Evolutionary conservation across 2,113 vertebrate genomes (phyloP), one percentile per base, ranked within the genome.

Genomic region (Athene cunicularia): DNA sequence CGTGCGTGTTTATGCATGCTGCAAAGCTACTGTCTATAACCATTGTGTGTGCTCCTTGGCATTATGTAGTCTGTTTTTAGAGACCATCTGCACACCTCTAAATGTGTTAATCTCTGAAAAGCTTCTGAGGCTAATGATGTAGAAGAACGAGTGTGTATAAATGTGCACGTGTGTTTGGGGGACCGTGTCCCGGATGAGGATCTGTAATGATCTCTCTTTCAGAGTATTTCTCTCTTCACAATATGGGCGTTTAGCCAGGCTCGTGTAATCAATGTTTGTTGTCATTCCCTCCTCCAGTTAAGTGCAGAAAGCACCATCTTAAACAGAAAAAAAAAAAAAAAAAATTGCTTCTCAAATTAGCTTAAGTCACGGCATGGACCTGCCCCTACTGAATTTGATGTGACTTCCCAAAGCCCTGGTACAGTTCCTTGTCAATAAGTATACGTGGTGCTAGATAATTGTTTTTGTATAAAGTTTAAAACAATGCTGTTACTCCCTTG

Each of bases 381-480:
- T 86, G 41, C 72, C 91, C 76, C 28, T 10, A 0, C 21, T 10
- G 76, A 7, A n/a, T 66, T 72, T 11, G 72, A 67, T 80, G 73
- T 39, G 72, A 2, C 81, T 92, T 80, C 81, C 72, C 67, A 20
- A 39, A 58, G 62, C 9, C 2, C 88, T 52, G 45, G 27, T 43
- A 6, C 59, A 37, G 45, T 9, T 92, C 72, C 50, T 56, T 60
- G 80, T 63, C 90, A 39, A 52, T 68, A 43, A 68, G 50, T 10
- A 11, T 9, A 7, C 11, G 23, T 71, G 82, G 41, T 35, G 63
- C 63, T 35, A 9, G 30, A 55, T 80, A 73, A 83, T 50, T 49
- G 68, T 86, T n/a, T 39, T 50, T 81, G 95, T 86, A 17, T 28
- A 32, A 55, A 80, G 62, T 75, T 96, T 60, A 49, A 88, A 43